Base-by-base conservation (phyloP, 2,888 invertebrate species). In the Zygothrica quintamaculata region DNA sequence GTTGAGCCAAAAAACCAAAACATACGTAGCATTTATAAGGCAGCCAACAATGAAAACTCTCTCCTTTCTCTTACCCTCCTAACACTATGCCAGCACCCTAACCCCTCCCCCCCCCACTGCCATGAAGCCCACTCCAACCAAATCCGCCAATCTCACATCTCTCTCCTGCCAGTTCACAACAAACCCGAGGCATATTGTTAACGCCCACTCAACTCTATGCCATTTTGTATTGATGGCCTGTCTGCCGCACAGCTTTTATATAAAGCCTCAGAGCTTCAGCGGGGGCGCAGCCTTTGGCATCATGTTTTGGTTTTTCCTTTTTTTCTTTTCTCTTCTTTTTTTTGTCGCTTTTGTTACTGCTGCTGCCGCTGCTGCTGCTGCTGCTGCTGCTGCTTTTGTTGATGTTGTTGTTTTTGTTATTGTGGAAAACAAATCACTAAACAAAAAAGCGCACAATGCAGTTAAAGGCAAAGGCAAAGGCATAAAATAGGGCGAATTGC, bases 241-340 rank as follows among this genome's bases (percentile, higher is more conserved):
- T 84, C 87, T 82, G 81, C 81, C 82, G 84, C 84, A 87, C 87
- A 87, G 81, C 87, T 82, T 84, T 87, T 82, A 87, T 82, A 87
- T 87, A 77, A 86, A 87, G 87, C 87, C 67, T 70, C 61, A 75
- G 73, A 79, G 82, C 79, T 69, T 73, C 73, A 22, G 65, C 61
- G 57, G 76, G 78, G 85, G 68, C 85, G 72, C 82, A 74, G 79
- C 86, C 86, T 82, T 80, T 80, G 79, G 79, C 79, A 82, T 74
- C 84, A 66, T 64, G 79, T 79, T 74, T 79, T 77, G 69, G 79
- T 78, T 81, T 74, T 62, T 51, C 74, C 57, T 64, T 51, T 29
- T 6, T 8, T 26, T 26, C 8, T 57, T 62, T 57, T 2, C 47
- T 34, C 50, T 22, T 11, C 11, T 26, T 26, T 26, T 47, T 57